Base-by-base conservation (phyloP, 2,797 vertebrate genomes). In the Scolopax rusticola region DNA sequence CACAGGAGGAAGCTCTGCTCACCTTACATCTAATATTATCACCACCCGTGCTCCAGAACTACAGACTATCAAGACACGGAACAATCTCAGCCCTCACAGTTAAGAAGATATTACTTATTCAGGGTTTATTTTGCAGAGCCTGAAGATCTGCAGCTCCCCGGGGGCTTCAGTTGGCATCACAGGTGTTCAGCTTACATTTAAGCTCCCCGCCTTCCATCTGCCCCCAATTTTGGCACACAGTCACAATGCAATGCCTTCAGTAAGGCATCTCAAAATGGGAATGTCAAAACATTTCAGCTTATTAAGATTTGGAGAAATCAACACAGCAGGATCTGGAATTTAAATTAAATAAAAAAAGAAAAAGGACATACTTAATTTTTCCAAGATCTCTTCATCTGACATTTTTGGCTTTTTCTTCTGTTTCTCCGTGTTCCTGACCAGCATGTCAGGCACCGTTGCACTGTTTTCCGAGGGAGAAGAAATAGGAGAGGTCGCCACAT, bases 301-400 rank as follows among this genome's bases (percentile, higher is more conserved):
- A 50, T 5, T 43, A 51, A 69, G 6, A 61, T 61, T 86, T 64
- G 59, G 51, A 84, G 73, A 88, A 61, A 90, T 23, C 56, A 75
- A 68, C 38, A 25, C 5, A 65, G 57, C 13, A 53, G 32, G 60
- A 63, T 32, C 38, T 8, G 30, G 8, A 94, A 24, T 43, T 51
- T 33, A 30, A 47, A 13, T 38, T 15, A 53, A n/a, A 47, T 45
- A 12, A 27, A 89, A 54, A 51, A 63, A 87, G 71, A 33, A 36
- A 36, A 63, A 75, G 8, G 36, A 95, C 99, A 96, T 98, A 99
- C 99, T 98, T 96, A 99, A 97, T 98, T 99, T 99, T 97, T 99
- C 99, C 95, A 99, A 97, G 89, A 99, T 99, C 97, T 99, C 99
- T 93, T 99, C 99, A 27, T 99, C 99, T 0, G 99, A 99, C 99